Percentiles rank a stretch among this genome's conserved stretches.
These are phyloP conservation scores for Ifrita kowaldi DNA, from an alignment of 2,113 vertebrate genomes.

Conservation along the genomic window DNA sequence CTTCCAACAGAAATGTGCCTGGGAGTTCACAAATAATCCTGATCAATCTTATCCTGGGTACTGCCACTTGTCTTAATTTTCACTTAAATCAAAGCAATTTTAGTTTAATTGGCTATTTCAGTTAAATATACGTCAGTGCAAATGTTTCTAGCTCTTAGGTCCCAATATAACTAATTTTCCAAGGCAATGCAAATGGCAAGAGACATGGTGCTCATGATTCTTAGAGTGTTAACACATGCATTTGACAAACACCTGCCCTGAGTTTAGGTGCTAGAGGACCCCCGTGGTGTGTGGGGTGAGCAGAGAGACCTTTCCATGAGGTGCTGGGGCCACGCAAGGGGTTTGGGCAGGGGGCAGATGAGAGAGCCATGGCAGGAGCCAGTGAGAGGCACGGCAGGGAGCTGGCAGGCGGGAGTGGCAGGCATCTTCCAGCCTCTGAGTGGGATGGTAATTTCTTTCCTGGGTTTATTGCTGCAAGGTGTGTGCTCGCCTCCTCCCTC, in stretches of 20 bases:
- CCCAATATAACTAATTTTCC: not conserved
- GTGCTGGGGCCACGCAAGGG: not conserved
- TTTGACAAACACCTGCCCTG: not conserved
- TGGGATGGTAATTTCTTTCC: not conserved
- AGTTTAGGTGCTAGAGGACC: not conserved
- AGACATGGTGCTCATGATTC: not conserved
- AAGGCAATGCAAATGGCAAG: not conserved
- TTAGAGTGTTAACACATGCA: not conserved
- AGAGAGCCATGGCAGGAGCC: not conserved
- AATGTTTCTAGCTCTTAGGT: not conserved
- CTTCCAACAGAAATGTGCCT: not conserved
- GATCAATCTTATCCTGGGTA: not conserved
- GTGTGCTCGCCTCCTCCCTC: not conserved
- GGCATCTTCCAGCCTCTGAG: not conserved
- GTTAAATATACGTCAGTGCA: not conserved
- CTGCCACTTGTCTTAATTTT: conserved; percentile 2
- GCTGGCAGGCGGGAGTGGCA: fast-evolving
- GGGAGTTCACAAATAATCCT: not conserved
- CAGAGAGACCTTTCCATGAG: not conserved
- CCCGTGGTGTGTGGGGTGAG: fast-evolving
- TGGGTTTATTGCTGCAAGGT: not conserved
- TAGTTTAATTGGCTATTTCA: conserved; percentile 20
- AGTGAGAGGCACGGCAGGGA: not conserved
- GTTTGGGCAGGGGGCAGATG: not conserved
- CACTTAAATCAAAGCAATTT: not conserved